Evolutionary conservation across 2,888 invertebrate genomes (phyloP).

Genomic region (Globia sparganii): DNA sequence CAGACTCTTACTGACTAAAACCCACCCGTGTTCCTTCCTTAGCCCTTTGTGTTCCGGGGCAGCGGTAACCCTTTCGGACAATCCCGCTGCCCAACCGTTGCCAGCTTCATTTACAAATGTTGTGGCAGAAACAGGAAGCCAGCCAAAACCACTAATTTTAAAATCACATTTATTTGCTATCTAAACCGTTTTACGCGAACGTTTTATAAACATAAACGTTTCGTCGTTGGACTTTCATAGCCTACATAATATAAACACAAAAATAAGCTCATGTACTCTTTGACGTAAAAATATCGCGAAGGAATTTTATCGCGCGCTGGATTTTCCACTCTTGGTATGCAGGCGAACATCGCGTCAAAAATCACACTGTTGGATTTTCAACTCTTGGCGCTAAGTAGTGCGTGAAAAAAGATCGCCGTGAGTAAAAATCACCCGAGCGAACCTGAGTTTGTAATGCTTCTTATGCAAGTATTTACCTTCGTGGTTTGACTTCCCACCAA

Average conservation of each 20-base stretch:
- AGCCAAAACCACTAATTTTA: constrained; percentile 38
- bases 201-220: constrained; percentile 22
- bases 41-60: too few species aligned
- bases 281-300: neutral
- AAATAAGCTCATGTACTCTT: neutral
- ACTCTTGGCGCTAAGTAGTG: neutral
- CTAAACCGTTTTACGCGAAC: constrained; percentile 18
- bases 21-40: too few species aligned
- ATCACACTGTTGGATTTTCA: neutral
- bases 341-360: neutral
- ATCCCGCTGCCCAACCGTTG: too few species aligned
- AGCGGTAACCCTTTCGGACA: too few species aligned
- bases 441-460: neutral
- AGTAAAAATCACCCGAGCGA: neutral
- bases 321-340: neutral
- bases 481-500: constrained; percentile 1
- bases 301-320: neutral
- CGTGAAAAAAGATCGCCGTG: neutral
- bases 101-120: constrained; percentile 3
- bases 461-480: neutral
- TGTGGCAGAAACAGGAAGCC: constrained; percentile 9
- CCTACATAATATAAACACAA: neutral
- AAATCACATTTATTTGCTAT: constrained; percentile 34
- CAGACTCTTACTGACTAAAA: too few species aligned
- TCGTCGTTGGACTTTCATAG: constrained; percentile 13